Percentiles rank a stretch among this genome's conserved stretches.
Conservation (phyloP, 2,888 invertebrate species). For the Leptinotarsa juncta region DNA sequence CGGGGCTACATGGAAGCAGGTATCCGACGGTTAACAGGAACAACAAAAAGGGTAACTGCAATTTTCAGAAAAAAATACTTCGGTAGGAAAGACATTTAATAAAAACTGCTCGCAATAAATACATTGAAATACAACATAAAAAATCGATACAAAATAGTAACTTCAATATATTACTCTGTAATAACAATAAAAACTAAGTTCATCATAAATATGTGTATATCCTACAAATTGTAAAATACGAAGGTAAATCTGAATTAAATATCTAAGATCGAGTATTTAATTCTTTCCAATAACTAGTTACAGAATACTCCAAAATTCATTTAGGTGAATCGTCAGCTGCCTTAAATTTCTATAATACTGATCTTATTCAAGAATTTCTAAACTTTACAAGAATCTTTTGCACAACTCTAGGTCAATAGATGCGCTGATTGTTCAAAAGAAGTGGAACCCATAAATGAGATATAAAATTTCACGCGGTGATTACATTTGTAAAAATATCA, state of each 20-base stretch:
- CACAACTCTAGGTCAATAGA: too few relatives aligned
- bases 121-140: slow-evolving; percentile 29
- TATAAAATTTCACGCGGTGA: too few relatives aligned
- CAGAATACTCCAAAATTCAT: too few relatives aligned
- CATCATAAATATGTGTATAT: slow-evolving; percentile 6
- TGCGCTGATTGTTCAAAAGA: too few relatives aligned
- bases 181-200: slow-evolving; percentile 16
- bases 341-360: background rate
- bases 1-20: too few relatives aligned
- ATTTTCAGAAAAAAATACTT: background rate
- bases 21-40: background rate
- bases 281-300: too few relatives aligned
- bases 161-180: slow-evolving; percentile 27
- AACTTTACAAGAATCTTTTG: background rate
- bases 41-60: background rate
- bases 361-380: background rate
- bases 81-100: slow-evolving; percentile 44
- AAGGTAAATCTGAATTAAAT: background rate
- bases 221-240: background rate
- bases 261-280: background rate
- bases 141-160: slow-evolving; percentile 22
- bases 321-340: background rate
- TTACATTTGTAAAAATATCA: too few relatives aligned
- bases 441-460: too few relatives aligned
- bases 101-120: slow-evolving; percentile 47